These are phyloP conservation scores for Hoplodrina ambigua DNA, from an alignment of 2,888 invertebrate species.

Conservation along the genomic window DNA sequence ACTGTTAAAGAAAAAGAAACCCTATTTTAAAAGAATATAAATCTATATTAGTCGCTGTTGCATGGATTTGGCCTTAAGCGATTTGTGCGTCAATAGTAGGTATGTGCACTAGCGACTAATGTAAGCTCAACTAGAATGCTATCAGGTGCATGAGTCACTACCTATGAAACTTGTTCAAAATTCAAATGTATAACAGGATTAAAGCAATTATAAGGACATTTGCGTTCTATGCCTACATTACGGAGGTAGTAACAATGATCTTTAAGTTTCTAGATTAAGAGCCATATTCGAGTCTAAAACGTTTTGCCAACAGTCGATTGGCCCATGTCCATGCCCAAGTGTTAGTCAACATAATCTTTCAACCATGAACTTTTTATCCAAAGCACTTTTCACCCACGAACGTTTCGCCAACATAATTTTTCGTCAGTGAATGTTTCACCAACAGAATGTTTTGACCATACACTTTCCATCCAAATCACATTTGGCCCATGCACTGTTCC, in stretches of 20 bases:
- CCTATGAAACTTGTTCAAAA: conserved; percentile 49
- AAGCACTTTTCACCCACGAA: too few relatives aligned
- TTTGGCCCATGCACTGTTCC: too few relatives aligned
- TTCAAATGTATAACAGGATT: conserved; percentile 53
- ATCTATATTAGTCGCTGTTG: not conserved
- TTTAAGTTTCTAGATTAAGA: not conserved
- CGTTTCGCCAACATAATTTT: too few relatives aligned
- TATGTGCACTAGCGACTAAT: conserved; percentile 16
- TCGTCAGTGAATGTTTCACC: too few relatives aligned
- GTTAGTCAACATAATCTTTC: too few relatives aligned
- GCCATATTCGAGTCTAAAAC: too few relatives aligned
- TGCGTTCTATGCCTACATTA: conserved; percentile 4
- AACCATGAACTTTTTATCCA: too few relatives aligned
- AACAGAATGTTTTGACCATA: too few relatives aligned
- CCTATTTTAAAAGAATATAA: not conserved
- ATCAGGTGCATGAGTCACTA: conserved; percentile 55
- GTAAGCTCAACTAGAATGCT: conserved; percentile 21
- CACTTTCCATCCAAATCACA: too few relatives aligned
- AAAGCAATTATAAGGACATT: conserved; percentile 46
- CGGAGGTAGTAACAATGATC: conserved; percentile 9
- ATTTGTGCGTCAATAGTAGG: conserved; percentile 1
- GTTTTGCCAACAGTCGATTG: too few relatives aligned
- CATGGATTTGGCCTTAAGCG: not conserved
- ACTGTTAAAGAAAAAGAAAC: not conserved
- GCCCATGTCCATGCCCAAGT: too few relatives aligned